Percentiles rank a stretch among this genome's conserved stretches.
These are phyloP conservation scores for Pollimyrus isidori DNA, from an alignment of 2,113 vertebrate species.

Conservation along the genomic window DNA sequence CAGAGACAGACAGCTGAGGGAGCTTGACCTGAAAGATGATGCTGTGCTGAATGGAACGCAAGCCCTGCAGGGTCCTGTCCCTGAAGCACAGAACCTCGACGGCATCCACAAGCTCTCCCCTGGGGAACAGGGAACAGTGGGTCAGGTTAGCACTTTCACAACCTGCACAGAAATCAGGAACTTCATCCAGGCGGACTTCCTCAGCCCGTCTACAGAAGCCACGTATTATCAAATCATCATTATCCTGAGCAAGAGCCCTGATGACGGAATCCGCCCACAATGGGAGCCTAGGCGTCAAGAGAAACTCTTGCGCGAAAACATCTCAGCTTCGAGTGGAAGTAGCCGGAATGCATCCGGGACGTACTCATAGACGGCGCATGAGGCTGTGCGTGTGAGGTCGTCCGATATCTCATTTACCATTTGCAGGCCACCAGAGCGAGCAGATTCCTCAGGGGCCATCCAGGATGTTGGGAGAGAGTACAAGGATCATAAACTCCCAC, in stretches of 20 bases:
- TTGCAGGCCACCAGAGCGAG: slow-evolving; percentile 75
- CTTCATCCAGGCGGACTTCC: background rate
- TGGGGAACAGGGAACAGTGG: slow-evolving; percentile 35
- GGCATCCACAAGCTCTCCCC: slow-evolving; percentile 66
- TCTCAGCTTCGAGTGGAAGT: background rate
- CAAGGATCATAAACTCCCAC: slow-evolving; percentile 91
- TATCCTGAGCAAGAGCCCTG: background rate
- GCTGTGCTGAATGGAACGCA: slow-evolving; percentile 77
- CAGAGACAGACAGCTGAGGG: slow-evolving; percentile 60
- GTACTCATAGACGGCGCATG: background rate
- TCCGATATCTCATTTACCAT: slow-evolving; percentile 65
- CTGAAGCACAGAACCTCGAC: slow-evolving; percentile 87
- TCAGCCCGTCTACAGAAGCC: background rate
- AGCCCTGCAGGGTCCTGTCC: slow-evolving; percentile 85
- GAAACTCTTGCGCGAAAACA: background rate
- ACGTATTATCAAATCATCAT: background rate
- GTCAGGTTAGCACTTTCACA: background rate
- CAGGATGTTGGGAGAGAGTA: slow-evolving; percentile 86
- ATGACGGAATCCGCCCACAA: background rate
- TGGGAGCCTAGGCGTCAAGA: background rate
- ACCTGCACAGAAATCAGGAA: background rate
- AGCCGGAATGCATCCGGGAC: background rate
- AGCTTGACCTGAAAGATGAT: slow-evolving; percentile 80
- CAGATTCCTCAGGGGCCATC: slow-evolving; percentile 93
- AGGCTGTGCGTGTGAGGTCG: background rate